A percentile compares a stretch with the other conserved stretches of the same genome.
Conservation (phyloP, 2,113 vertebrate genomes). For the Ursus arctos region DNA sequence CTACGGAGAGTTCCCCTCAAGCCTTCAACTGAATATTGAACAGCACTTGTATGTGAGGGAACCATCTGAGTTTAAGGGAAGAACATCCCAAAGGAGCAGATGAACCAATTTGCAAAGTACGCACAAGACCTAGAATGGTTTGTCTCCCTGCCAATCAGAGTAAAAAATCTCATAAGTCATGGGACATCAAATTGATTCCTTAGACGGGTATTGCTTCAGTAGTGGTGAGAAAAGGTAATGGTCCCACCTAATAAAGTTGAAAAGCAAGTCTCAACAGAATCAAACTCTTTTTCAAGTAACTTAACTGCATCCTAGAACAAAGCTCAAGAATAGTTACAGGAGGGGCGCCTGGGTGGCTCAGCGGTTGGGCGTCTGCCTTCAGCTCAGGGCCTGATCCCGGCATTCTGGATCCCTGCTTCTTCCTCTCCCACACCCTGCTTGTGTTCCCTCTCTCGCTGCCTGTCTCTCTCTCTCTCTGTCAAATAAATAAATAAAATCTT, state of each 20-base stretch:
- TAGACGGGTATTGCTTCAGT: neutral
- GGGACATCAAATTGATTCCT: neutral
- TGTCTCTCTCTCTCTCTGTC: too few species aligned
- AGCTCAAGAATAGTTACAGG: conserved; percentile 31
- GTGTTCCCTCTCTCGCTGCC: too few species aligned
- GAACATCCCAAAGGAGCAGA: neutral
- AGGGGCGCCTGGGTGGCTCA: neutral
- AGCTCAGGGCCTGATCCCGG: too few species aligned
- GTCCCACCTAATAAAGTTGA: neutral
- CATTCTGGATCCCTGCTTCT: too few species aligned
- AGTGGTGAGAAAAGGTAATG: neutral
- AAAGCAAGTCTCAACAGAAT: conserved; percentile 27
- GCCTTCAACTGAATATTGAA: neutral
- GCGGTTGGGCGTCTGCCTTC: too few species aligned
- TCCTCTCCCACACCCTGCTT: too few species aligned
- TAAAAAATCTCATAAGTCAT: conserved; percentile 1
- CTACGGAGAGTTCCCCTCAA: neutral
- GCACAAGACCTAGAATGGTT: neutral
- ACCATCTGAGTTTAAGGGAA: neutral
- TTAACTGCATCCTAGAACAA: conserved; percentile 16
- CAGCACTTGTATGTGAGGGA: neutral
- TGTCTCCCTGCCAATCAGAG: neutral
- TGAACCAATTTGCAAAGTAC: conserved; percentile 8
- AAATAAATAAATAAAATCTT: too few species aligned
- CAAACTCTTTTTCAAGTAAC: conserved; percentile 52